Percentiles rank a stretch among this genome's conserved stretches.
Evolutionary conservation across 92 coral and sea anemone species (phyloP).

Genomic region (Heliopora coerulea): DNA sequence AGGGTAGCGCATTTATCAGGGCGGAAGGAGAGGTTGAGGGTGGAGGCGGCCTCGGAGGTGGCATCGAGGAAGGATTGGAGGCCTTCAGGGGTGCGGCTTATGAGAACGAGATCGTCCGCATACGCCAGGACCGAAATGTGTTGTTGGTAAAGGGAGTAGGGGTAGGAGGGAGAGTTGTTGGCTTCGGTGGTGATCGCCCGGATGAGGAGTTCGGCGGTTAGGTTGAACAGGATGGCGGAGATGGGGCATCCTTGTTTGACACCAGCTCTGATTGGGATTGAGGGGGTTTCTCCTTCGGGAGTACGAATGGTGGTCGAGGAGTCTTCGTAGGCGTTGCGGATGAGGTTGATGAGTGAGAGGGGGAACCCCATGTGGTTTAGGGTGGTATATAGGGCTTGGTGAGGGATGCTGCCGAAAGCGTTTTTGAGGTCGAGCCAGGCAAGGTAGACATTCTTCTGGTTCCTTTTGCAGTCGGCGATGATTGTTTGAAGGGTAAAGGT

Average conservation of each 20-base stretch:
- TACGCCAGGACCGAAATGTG: not conserved
- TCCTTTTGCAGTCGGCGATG: not conserved
- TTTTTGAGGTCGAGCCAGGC: not conserved
- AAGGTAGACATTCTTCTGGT: too few species aligned
- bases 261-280: too few species aligned
- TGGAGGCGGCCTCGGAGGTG: not conserved
- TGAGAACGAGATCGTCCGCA: too few species aligned
- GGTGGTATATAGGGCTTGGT: not conserved
- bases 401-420: conserved; percentile 2
- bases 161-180: not conserved
- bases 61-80: too few species aligned
- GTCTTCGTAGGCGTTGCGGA: not conserved
- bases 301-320: not conserved
- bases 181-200: not conserved
- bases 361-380: conserved; percentile 12
- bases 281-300: not conserved
- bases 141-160: not conserved
- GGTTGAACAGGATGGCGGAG: not conserved
- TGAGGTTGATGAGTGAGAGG: not conserved
- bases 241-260: too few species aligned
- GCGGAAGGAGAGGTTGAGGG: not conserved
- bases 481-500: not conserved
- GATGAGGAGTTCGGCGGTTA: not conserved
- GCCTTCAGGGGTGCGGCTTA: too few species aligned
- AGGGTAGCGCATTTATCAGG: conserved; percentile 7